Base-by-base conservation (phyloP, 2,797 vertebrate species). In the Spinus olivaceus region DNA sequence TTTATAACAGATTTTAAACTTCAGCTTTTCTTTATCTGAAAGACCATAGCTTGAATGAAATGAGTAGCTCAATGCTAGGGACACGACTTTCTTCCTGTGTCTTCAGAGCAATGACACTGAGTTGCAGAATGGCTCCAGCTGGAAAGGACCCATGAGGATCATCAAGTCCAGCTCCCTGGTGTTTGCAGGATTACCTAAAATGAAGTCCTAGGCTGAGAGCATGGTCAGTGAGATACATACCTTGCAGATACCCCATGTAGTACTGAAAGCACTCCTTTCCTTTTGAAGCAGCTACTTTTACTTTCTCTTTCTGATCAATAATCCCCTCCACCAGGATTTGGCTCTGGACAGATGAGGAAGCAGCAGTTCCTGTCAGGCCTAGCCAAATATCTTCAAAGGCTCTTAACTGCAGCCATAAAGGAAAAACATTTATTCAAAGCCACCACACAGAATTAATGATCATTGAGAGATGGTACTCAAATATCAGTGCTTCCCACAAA, bases 331-430 rank as follows among this genome's bases (percentile, higher is more conserved):
- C 23, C 85, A 96, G 96, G 77, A 99, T 63, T 44, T 96, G 95
- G 19, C 97, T 96, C 10, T 93, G 96, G 74, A 42, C 83, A 9
- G 94, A 81, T 42, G 98, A 97, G 44, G 97, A 97, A 30, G 98
- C 54, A 39, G 97, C 93, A 22, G 83, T 96, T 80, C 97, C 98
- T 66, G 92, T 96, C 37, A 98, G 77, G 81, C 97, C 97, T 27
- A 98, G 65, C 74, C 61, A 78, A 73, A 97, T 97, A 96, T 98
- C 98, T 86, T 98, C 97, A 65, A 98, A 98, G n/a, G 98, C 95
- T 84, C 83, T 96, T 91, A 98, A 97, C 98, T 98, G 88, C 51
- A 94, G 64, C 25, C 17, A 46, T 50, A 73, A 92, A 44, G 16
- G 21, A 50, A 94, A 90, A 93, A 90, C 17, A 70, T 69, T 88